A percentile compares a stretch with the other conserved stretches of the same genome.
These are phyloP conservation scores for Orgyia antiqua DNA, from an alignment of 2,888 invertebrate genomes.

Conservation along the genomic window DNA sequence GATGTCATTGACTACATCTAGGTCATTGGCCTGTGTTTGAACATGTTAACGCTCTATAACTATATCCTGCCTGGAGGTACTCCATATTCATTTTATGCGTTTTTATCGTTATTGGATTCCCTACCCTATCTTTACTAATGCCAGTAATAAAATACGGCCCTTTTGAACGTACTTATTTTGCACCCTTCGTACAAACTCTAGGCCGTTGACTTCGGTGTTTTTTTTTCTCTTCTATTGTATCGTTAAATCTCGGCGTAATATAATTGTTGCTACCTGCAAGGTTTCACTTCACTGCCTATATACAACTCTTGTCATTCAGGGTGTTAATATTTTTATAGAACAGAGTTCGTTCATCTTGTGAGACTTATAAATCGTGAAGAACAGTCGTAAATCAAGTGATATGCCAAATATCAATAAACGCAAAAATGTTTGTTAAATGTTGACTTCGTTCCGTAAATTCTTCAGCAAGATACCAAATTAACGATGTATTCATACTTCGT, in stretches of 20 bases:
- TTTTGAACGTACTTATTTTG: constrained; percentile 33
- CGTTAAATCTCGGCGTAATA: constrained; percentile 31
- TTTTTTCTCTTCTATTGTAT: constrained; percentile 32
- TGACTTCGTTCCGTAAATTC: constrained; percentile 17
- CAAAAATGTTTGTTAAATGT: too few species aligned
- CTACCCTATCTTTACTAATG: constrained; percentile 35
- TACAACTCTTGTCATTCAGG: constrained; percentile 9
- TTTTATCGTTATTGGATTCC: constrained; percentile 22
- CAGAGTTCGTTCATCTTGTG: constrained; percentile 1
- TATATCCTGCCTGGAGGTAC: constrained; percentile 16
- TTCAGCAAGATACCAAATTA: constrained; percentile 21
- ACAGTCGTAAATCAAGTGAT: too few species aligned
- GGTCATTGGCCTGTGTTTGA: constrained; percentile 22
- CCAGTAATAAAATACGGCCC: constrained; percentile 39
- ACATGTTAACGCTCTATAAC: constrained; percentile 8
- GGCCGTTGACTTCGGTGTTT: constrained; percentile 42
- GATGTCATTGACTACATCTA: too few species aligned
- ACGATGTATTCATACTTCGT: constrained; percentile 22
- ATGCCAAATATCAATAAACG: constrained; percentile 6
- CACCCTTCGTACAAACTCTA: constrained; percentile 45
- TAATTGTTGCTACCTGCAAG: constrained; percentile 32
- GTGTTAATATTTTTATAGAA: neutral
- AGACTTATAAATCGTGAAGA: too few species aligned
- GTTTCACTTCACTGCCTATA: constrained; percentile 9
- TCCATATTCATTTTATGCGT: constrained; percentile 11